Evolutionary conservation across 2,888 invertebrate species (phyloP).

Genomic region (Pteria penguin): DNA sequence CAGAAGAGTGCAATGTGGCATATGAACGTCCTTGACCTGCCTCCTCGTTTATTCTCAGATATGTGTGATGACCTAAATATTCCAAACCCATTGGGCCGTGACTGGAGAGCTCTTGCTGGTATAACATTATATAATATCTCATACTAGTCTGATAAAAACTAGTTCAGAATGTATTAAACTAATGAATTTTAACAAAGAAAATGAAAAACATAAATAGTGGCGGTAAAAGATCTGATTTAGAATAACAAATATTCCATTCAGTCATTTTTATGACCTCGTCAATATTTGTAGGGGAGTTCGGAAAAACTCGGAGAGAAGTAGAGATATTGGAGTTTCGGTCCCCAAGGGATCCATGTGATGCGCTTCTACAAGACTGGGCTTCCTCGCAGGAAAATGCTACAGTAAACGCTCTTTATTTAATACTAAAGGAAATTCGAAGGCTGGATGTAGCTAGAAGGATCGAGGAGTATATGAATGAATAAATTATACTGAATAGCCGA

Average conservation of each 20-base stretch:
- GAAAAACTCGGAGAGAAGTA: conserved; percentile 41
- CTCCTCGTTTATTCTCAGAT: conserved; percentile 46
- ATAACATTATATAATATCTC: not conserved
- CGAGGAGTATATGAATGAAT: conserved; percentile 41
- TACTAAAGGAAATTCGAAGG: conserved; percentile 46
- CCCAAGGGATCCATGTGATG: conserved; percentile 53
- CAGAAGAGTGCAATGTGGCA: conserved; percentile 30
- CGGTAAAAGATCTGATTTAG: too few relatives aligned
- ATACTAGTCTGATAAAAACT: too few relatives aligned
- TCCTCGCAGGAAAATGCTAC: conserved; percentile 37
- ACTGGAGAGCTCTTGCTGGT: conserved; percentile 58
- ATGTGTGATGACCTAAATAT: conserved; percentile 54
- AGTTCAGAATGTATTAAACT: too few relatives aligned
- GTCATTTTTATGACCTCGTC: too few relatives aligned
- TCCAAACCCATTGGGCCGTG: conserved; percentile 46
- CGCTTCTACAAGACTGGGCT: conserved; percentile 52
- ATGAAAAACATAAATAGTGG: too few relatives aligned
- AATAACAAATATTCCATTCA: too few relatives aligned
- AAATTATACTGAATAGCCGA: too few relatives aligned
- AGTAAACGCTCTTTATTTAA: conserved; percentile 32
- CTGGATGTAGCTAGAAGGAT: conserved; percentile 46
- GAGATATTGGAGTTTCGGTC: conserved; percentile 43
- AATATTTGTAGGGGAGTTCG: conserved; percentile 49
- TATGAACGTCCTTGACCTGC: conserved; percentile 43
- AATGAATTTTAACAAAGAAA: too few relatives aligned